Percentiles rank a stretch among this genome's conserved stretches.
Evolutionary conservation across 1,140 invertebrate species (phyloP).

Genomic region (Drosophila seguyi): DNA sequence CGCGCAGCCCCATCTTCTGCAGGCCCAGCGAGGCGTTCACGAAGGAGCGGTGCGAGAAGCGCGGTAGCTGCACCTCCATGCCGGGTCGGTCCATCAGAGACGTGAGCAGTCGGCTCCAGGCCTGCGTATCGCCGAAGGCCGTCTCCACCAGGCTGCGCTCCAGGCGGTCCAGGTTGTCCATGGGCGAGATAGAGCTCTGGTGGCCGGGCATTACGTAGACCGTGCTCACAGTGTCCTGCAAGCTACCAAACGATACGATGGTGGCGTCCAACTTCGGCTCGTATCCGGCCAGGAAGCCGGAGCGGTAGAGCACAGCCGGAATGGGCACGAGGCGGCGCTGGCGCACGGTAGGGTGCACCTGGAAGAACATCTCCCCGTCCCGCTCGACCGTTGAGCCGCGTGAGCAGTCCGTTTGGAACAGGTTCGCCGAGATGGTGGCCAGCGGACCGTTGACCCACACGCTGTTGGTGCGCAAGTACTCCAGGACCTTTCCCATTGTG

Average conservation of each 20-base stretch:
- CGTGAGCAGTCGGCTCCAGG: conserved; percentile 90
- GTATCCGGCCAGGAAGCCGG: conserved; percentile 92
- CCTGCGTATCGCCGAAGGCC: conserved; percentile 87
- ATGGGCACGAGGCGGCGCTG: conserved; percentile 92
- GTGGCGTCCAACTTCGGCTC: conserved; percentile 93
- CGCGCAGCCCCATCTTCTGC: conserved; percentile 92
- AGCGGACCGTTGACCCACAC: conserved; percentile 90
- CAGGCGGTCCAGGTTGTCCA: conserved; percentile 90
- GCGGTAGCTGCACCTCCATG: conserved; percentile 92
- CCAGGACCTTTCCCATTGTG: conserved; percentile 90
- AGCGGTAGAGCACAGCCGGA: conserved; percentile 91
- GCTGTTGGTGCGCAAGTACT: conserved; percentile 90
- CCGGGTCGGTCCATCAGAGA: conserved; percentile 90
- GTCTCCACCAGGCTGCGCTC: conserved; percentile 89
- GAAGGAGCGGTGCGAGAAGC: conserved; percentile 92
- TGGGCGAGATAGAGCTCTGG: conserved; percentile 90
- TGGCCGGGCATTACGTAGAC: conserved; percentile 93
- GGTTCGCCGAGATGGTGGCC: conserved; percentile 91
- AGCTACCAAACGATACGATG: conserved; percentile 90
- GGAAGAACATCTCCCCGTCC: conserved; percentile 94
- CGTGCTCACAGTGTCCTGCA: conserved; percentile 90
- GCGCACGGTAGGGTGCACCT: conserved; percentile 91
- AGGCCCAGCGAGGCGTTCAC: conserved; percentile 91
- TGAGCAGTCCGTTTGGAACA: conserved; percentile 92
- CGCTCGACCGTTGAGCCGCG: conserved; percentile 89